Conservation (phyloP, 2,888 invertebrate species). For the Lasioglossum malachurum region DNA sequence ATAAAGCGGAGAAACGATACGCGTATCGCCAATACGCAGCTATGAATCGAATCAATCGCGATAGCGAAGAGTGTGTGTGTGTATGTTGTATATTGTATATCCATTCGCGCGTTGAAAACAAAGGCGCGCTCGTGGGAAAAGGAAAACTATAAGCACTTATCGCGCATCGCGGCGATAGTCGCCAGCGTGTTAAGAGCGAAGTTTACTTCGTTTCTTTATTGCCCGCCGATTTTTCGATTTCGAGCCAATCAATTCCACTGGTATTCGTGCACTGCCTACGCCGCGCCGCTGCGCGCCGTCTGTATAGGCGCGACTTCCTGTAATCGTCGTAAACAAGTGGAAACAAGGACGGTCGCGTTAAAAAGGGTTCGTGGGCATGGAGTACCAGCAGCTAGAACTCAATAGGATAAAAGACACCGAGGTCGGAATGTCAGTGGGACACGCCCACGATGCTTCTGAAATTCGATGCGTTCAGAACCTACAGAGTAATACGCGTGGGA, state of each 20-base stretch:
- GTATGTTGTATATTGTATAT: not conserved
- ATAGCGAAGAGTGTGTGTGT: not conserved
- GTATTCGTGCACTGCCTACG: slow-evolving; percentile 3
- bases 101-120: slow-evolving; percentile 9
- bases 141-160: not conserved
- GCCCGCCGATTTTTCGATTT: slow-evolving; percentile 9
- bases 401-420: slow-evolving; percentile 66
- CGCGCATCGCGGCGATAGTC: not conserved
- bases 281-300: not conserved
- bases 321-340: slow-evolving; percentile 59
- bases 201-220: slow-evolving; percentile 1
- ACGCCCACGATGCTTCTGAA: slow-evolving; percentile 72
- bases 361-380: slow-evolving; percentile 50
- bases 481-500: slow-evolving; percentile 40
- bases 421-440: slow-evolving; percentile 70
- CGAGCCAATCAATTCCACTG: slow-evolving; percentile 17
- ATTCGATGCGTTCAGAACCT: slow-evolving; percentile 67
- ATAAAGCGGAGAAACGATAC: not conserved
- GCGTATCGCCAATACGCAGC: not conserved
- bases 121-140: not conserved
- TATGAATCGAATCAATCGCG: slow-evolving; percentile 10
- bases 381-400: slow-evolving; percentile 31
- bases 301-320: slow-evolving; percentile 64
- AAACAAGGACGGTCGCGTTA: slow-evolving; percentile 56
- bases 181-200: not conserved